Evolutionary conservation across 1,140 invertebrate species (phyloP).

Genomic region (Homalodisca vitripennis): DNA sequence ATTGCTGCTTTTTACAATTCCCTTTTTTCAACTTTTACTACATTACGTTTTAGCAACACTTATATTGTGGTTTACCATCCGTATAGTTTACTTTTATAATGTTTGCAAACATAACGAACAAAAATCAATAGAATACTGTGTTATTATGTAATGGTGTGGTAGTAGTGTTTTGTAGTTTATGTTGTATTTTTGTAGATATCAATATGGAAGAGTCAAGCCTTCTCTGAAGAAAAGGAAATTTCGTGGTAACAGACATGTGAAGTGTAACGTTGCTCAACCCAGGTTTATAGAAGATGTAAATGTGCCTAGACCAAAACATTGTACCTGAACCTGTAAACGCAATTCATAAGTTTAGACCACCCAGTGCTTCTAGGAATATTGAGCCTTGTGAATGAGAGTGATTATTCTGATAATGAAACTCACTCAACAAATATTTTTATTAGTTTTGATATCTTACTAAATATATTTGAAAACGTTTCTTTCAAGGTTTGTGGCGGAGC

Average conservation of each 20-base stretch:
- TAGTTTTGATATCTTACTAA: neutral
- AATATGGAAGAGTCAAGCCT: neutral
- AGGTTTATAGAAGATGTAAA: neutral
- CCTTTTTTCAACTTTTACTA: too few relatives aligned
- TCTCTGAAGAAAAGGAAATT: too few relatives aligned
- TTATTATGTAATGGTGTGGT: neutral
- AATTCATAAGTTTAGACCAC: neutral
- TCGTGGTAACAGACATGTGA: too few relatives aligned
- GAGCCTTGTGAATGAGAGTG: neutral
- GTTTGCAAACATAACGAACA: neutral
- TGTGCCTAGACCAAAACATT: neutral
- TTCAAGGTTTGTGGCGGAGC: slow-evolving; percentile 5
- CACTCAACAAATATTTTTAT: neutral
- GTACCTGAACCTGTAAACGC: neutral
- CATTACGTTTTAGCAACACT: too few relatives aligned
- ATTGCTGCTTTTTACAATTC: too few relatives aligned
- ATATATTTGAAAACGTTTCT: neutral
- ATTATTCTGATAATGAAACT: neutral
- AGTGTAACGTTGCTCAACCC: neutral
- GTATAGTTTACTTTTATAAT: too few relatives aligned
- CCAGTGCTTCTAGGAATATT: neutral
- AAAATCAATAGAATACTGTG: neutral
- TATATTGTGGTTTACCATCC: too few relatives aligned
- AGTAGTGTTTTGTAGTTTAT: neutral
- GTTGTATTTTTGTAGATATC: neutral